Conservation (phyloP, 2,113 vertebrate genomes). For the Prolemur simus region DNA sequence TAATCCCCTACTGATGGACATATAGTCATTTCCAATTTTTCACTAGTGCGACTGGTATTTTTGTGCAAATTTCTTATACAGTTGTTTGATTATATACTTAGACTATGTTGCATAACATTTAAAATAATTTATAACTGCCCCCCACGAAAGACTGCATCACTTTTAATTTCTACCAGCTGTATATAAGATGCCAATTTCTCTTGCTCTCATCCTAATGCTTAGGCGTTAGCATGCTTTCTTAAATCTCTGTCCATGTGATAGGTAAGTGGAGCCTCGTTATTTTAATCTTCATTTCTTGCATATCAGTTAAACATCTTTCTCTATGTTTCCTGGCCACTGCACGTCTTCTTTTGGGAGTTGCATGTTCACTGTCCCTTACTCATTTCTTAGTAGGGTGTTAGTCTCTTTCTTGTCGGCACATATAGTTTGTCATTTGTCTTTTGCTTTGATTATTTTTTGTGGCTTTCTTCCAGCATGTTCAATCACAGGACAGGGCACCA, state of each 20-base stretch:
- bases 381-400: neutral
- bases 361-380: neutral
- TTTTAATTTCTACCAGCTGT: neutral
- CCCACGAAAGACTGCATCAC: neutral
- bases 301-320: neutral
- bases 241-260: neutral
- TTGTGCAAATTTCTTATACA: neutral
- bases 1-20: neutral
- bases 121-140: neutral
- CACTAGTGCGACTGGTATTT: slow-evolving; percentile 17
- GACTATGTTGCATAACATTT: neutral
- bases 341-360: neutral
- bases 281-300: neutral
- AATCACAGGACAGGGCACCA: neutral
- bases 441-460: neutral
- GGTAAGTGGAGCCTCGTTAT: neutral
- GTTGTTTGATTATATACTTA: neutral
- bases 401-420: neutral
- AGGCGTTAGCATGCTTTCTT: neutral
- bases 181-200: neutral
- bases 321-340: neutral
- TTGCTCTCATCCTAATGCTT: too few species aligned
- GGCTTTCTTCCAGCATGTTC: neutral
- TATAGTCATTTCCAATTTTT: neutral
- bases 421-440: neutral